Evolutionary conservation across 37 sponge, comb jelly and placozoan genomes (phyloP), one percentile per base, ranked within the genome.

Genomic region (Petrosia ficiformis): DNA sequence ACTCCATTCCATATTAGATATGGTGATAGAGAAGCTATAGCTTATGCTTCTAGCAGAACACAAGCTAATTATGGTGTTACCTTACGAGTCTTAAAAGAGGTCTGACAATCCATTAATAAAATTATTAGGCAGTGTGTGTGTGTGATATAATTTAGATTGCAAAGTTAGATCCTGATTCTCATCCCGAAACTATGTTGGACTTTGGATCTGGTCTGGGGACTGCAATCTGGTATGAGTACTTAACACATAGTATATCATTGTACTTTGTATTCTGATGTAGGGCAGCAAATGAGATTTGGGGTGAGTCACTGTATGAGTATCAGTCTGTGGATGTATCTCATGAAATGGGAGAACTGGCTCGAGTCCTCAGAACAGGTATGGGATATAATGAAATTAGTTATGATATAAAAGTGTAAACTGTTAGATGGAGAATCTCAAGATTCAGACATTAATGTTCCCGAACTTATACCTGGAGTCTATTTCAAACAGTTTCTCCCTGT

Each of bases 131-230:
- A 42, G 35, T 68, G 22, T 37, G 25, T 77, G 68, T 77, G 1
- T 77, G 31, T n/a, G n/a, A n/a, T n/a, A n/a, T n/a, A 44, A 68
- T 58, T 4, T 24, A 93, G 95, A 86, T 95, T 43, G 79, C 81
- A 26, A n/a, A 33, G 38, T 54, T 72, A n/a, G 65, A 69, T 29
- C 77, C 86, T 16, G 42, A 63, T n/a, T 92, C 86, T 67, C 54
- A 69, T 34, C 97, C 97, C 1, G 70, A 83, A 61, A 93, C 88
- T 25, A 44, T 96, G 44, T 74, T 96, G 14, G 97, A 96, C 73
- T 96, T 93, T 76, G 97, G 97, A 68, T 96, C 97, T 44, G 97
- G 97, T 39, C 54, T 96, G 67, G 97, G 97, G 22, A 90, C 95
- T n/a, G 84, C 90, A 29, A 80, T 79, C 5, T 96, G 97, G 97